These are phyloP conservation scores for Osmoderma eremita DNA, from an alignment of 2,888 invertebrate species.

Conservation along the genomic window DNA sequence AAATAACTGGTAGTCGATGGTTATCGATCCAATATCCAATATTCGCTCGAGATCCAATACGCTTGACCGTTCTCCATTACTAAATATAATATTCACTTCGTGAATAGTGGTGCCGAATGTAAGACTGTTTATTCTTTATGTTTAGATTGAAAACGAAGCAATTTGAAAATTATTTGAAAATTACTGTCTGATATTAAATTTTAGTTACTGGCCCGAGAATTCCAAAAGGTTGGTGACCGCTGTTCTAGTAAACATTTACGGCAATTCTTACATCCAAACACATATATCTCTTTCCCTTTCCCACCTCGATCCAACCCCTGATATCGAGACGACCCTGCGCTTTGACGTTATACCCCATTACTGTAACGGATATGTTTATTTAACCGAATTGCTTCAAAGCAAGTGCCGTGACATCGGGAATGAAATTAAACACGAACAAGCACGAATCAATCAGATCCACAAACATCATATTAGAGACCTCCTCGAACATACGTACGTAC, in stretches of 20 bases:
- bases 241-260: slow-evolving; percentile 33
- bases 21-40: no score
- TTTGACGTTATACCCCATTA: slow-evolving; percentile 6
- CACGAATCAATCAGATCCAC: slow-evolving; percentile 40
- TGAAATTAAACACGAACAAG: slow-evolving; percentile 12
- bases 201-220: no score
- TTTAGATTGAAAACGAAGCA: no score
- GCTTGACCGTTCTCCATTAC: no score
- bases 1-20: no score
- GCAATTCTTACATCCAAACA: slow-evolving; percentile 26
- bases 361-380: slow-evolving; percentile 16
- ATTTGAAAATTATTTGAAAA: no score
- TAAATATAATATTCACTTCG: no score
- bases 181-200: no score
- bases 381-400: slow-evolving; percentile 17
- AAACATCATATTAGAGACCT: slow-evolving; percentile 40
- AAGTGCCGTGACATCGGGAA: slow-evolving; percentile 17
- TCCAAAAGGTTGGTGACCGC: no score
- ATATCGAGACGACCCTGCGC: slow-evolving; percentile 14
- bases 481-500: slow-evolving; percentile 17
- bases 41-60: no score
- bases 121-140: no score
- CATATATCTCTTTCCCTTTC: slow-evolving; percentile 28
- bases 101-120: no score
- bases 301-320: not conserved